phyloP scores from a whole-genome alignment of 2,888 invertebrate genomes.

The Pyralis farinalis region DNA sequence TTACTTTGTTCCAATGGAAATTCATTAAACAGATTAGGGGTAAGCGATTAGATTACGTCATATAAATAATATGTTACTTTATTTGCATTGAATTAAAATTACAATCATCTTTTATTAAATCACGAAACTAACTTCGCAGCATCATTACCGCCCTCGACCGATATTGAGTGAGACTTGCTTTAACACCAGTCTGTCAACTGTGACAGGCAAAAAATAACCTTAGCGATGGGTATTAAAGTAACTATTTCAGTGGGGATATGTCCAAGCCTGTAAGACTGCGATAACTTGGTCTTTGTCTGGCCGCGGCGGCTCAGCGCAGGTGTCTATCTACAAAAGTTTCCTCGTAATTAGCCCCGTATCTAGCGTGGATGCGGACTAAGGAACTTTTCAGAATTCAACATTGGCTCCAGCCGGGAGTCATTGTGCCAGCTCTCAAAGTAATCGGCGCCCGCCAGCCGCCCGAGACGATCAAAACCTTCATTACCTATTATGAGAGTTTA shows the following conservation, averaged over 20 bases:
- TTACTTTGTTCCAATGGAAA: conserved; percentile 18
- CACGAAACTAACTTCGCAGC: conserved; percentile 38
- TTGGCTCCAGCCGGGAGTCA: conserved; percentile 72
- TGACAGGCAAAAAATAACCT: conserved; percentile 36
- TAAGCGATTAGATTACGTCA: conserved; percentile 19
- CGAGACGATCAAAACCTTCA: conserved; percentile 74
- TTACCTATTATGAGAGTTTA: conserved; percentile 81
- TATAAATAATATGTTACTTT: neutral
- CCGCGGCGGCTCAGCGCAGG: conserved; percentile 70
- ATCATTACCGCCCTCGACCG: conserved; percentile 48
- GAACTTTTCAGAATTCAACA: conserved; percentile 75
- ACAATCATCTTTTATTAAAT: too few relatives aligned
- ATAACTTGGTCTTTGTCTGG: conserved; percentile 77
- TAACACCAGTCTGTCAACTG: conserved; percentile 46
- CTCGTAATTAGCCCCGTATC: conserved; percentile 76
- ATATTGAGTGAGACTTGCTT: conserved; percentile 57
- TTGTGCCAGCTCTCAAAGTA: conserved; percentile 75
- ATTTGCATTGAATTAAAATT: neutral
- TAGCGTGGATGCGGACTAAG: conserved; percentile 69
- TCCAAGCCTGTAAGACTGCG: conserved; percentile 65
- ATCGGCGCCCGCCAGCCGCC: conserved; percentile 71
- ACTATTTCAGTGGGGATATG: conserved; percentile 37
- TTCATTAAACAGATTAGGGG: conserved; percentile 29
- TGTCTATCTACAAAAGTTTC: conserved; percentile 79
- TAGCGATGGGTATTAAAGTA: conserved; percentile 37